A percentile compares a stretch with the other conserved stretches of the same genome.
These are phyloP conservation scores for Melanophora roralis DNA, from an alignment of 2,888 invertebrate genomes.

Conservation along the genomic window DNA sequence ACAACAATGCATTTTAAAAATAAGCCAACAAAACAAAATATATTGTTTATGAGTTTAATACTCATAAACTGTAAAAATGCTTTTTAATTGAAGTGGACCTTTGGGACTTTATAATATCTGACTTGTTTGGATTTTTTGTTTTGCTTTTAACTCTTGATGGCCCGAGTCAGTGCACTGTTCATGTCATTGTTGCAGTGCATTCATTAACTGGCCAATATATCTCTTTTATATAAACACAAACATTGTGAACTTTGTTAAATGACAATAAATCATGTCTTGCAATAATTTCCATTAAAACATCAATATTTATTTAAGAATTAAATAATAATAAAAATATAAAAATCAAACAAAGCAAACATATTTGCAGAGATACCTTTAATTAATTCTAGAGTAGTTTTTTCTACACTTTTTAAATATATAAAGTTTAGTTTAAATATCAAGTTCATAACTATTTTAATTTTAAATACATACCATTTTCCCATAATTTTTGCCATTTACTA, in stretches of 20 bases:
- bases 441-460: neutral
- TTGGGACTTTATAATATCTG: conserved; percentile 71
- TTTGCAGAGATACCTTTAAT: no score
- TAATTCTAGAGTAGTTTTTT: no score
- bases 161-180: conserved; percentile 59
- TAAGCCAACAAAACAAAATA: conserved; percentile 28
- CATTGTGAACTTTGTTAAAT: conserved; percentile 5
- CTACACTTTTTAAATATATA: no score
- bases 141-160: conserved; percentile 49
- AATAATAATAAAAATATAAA: no score
- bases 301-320: neutral
- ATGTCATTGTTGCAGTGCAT: conserved; percentile 32
- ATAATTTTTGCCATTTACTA: neutral
- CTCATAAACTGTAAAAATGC: conserved; percentile 68
- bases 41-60: conserved; percentile 57
- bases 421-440: no score
- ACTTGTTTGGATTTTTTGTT: conserved; percentile 25
- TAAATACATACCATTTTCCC: neutral
- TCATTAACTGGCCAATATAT: conserved; percentile 12
- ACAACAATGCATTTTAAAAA: conserved; percentile 55
- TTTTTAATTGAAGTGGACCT: conserved; percentile 77
- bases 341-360: no score
- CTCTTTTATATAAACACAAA: conserved; percentile 29
- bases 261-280: conserved; percentile 29
- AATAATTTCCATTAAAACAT: conserved; percentile 17